These are phyloP conservation scores for Hystrix cristata DNA, from an alignment of 2,113 vertebrate species.

Conservation along the genomic window DNA sequence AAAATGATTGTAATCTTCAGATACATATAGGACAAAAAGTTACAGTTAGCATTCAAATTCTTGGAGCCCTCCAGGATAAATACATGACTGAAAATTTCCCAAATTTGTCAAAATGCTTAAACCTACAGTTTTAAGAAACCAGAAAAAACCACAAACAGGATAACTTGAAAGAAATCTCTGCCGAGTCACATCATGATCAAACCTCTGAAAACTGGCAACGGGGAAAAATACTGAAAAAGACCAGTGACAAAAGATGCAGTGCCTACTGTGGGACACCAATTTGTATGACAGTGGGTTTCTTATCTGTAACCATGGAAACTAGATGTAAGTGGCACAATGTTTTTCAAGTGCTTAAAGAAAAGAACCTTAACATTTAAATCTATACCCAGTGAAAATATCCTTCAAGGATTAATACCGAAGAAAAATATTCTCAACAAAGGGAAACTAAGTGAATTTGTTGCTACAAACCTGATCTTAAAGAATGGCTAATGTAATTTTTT, in stretches of 20 bases:
- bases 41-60: neutral
- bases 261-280: neutral
- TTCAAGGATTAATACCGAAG: neutral
- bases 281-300: neutral
- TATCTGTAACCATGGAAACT: neutral
- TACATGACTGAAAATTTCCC: neutral
- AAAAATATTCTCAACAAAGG: neutral
- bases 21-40: neutral
- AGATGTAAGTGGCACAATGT: neutral
- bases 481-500: neutral
- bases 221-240: neutral
- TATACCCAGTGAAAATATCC: neutral
- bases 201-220: neutral
- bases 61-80: neutral
- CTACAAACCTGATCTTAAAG: neutral
- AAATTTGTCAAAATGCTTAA: neutral
- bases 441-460: neutral
- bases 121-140: neutral
- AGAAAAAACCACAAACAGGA: neutral
- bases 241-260: neutral
- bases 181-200: neutral
- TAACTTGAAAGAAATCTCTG: neutral
- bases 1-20: neutral
- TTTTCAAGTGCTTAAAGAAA: conserved; percentile 6
- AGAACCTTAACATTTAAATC: neutral